phyloP scores from a whole-genome alignment of 2,888 invertebrate genomes.

The Lissocephala sabroskyi region DNA sequence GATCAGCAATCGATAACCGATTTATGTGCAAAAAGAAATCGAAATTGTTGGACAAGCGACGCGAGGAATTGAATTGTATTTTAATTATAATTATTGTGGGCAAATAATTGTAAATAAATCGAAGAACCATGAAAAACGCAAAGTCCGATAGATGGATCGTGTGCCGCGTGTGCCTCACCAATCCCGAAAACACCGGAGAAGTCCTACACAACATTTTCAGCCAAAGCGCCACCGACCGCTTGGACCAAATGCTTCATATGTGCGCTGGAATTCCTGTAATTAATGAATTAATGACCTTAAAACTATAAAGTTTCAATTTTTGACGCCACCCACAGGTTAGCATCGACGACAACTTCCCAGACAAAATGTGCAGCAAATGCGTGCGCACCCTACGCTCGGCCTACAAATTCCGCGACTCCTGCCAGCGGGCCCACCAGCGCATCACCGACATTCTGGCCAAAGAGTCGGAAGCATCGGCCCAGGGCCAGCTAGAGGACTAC shows the following conservation, averaged over 20 bases:
- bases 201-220: slow-evolving; percentile 59
- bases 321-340: slow-evolving; percentile 47
- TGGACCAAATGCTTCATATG: slow-evolving; percentile 67
- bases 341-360: slow-evolving; percentile 62
- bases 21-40: no score
- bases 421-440: slow-evolving; percentile 64
- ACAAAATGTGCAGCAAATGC: slow-evolving; percentile 64
- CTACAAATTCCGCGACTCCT: slow-evolving; percentile 60
- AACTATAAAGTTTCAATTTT: no score
- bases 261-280: slow-evolving; percentile 68
- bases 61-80: no score
- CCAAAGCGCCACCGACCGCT: slow-evolving; percentile 52
- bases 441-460: slow-evolving; percentile 44
- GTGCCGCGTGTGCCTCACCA: slow-evolving; percentile 59
- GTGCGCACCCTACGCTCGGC: slow-evolving; percentile 53
- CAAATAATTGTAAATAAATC: neutral
- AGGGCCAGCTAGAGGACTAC: slow-evolving; percentile 22
- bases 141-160: slow-evolving; percentile 61
- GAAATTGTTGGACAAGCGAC: no score
- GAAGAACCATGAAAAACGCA: slow-evolving; percentile 40
- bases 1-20: no score
- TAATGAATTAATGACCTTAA: no score
- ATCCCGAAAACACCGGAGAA: slow-evolving; percentile 42
- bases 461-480: slow-evolving; percentile 9
- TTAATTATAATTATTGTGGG: no score